Percentiles rank a stretch among this genome's conserved stretches.
Conservation (phyloP, 1,140 invertebrate species). For the Bicyclus anynana region DNA sequence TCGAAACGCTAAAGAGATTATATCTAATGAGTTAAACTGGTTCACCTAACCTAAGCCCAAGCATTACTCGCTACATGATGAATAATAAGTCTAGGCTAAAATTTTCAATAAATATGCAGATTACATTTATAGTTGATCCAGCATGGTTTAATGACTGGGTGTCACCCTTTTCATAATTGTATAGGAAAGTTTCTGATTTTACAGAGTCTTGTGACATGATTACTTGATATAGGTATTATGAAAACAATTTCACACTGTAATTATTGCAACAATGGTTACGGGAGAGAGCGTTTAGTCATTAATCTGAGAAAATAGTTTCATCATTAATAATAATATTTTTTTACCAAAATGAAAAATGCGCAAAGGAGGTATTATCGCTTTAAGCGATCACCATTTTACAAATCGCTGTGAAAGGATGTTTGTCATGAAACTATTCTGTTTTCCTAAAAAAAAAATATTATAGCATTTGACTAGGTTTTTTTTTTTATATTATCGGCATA, state of each 20-base stretch:
- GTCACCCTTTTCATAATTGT: conserved; percentile 20
- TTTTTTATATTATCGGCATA: no score
- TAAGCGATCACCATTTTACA: no score
- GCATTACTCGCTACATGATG: conserved; percentile 25
- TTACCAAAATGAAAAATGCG: no score
- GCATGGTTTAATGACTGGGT: conserved; percentile 34
- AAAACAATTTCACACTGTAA: neutral
- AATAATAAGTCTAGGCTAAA: conserved; percentile 36
- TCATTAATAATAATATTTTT: no score
- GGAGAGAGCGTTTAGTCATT: no score
- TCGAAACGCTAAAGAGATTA: conserved; percentile 38
- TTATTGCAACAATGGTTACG: neutral
- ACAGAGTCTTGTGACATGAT: neutral
- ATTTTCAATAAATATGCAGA: conserved; percentile 54
- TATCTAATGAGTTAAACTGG: conserved; percentile 31
- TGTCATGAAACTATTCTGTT: no score
- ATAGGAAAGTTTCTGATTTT: conserved; percentile 10
- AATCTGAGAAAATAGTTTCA: no score
- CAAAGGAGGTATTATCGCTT: no score
- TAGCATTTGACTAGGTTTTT: no score
- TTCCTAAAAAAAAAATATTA: no score
- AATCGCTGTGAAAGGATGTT: no score
- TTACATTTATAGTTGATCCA: conserved; percentile 40
- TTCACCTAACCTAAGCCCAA: conserved; percentile 20
- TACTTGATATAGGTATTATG: neutral